Evolutionary conservation across 2,888 invertebrate genomes (phyloP), one percentile per base, ranked within the genome.

Genomic region (Melitaea athalia): DNA sequence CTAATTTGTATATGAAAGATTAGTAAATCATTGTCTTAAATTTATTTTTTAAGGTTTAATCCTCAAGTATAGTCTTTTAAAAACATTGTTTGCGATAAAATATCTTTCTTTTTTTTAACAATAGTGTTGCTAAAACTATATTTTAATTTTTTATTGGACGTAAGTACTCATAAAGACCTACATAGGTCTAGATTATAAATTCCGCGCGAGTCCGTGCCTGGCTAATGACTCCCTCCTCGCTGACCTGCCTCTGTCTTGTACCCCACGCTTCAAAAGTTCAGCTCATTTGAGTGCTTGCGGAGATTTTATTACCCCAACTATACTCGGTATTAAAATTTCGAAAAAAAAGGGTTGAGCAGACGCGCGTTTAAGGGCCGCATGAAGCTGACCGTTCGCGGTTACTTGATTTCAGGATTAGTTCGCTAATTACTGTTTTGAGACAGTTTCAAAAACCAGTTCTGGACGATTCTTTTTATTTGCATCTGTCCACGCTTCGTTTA

Each of bases 281-380:
- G 91, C 91, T 91, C 91, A 89, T 91, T 92, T 88, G 91, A 92
- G 92, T 89, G 88, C 89, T 85, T 81, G 87, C 89, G 80, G 92
- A 92, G 92, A 92, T 92, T 92, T 92, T 88, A 92, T 92, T 92
- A 92, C 88, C 88, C 84, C 88, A 91, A 91, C 91, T 91, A 90
- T 88, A 82, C 84, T 84, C 82, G 87, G 88, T 89, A 90, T 91
- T 91, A 91, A 85, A 82, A 84, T 81, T 85, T 81, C 75, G 74
- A 77, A 82, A 86, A 86, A 85, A 87, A 88, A 85, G 86, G 89
- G 85, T 86, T 89, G 84, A 85, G 85, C 81, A 82, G 83, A 87
- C 83, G 84, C 83, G 81, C 85, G 86, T 86, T 88, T 86, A 90
- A 89, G 88, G 85, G 85, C 80, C 74, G 75, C 76, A 82, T 75